Evolutionary conservation across 2,888 invertebrate species (phyloP).

Genomic region (Opisthograptis luteolata): DNA sequence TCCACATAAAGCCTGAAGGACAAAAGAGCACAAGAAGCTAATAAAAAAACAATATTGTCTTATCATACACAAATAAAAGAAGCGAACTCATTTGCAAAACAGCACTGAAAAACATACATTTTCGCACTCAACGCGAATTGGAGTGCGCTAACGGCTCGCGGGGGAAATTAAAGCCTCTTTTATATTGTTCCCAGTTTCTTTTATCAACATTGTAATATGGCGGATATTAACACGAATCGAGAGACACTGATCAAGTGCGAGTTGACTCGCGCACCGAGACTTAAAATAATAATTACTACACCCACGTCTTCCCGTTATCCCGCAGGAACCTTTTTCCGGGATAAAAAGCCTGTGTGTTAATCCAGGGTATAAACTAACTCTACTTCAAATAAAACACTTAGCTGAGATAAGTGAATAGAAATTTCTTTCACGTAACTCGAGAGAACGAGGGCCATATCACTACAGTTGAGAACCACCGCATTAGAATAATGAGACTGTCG

Average conservation of each 20-base stretch:
- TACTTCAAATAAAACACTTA: too few species aligned
- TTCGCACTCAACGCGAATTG: conserved; percentile 2
- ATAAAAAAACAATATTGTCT: conserved; percentile 4
- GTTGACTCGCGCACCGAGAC: too few species aligned
- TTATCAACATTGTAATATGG: conserved; percentile 4
- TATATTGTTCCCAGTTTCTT: conserved; percentile 13
- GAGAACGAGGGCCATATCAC: neutral
- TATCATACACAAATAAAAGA: conserved; percentile 3
- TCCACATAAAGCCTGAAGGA: too few species aligned
- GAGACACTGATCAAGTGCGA: neutral
- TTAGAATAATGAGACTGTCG: conserved; percentile 17
- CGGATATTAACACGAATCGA: neutral
- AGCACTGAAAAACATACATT: conserved; percentile 2
- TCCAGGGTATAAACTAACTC: too few species aligned
- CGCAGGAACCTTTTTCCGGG: too few species aligned
- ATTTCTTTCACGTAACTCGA: neutral
- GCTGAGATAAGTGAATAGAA: neutral
- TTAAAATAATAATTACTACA: too few species aligned
- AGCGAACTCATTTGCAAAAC: conserved; percentile 9
- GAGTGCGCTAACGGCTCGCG: conserved; percentile 10
- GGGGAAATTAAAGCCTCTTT: conserved; percentile 21
- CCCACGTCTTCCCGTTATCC: too few species aligned
- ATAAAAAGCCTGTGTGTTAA: too few species aligned
- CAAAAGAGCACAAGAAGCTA: too few species aligned
- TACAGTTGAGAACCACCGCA: conserved; percentile 3